Evolutionary conservation across 2,113 vertebrate species (phyloP).

Genomic region (Proterorhinus semilunaris): DNA sequence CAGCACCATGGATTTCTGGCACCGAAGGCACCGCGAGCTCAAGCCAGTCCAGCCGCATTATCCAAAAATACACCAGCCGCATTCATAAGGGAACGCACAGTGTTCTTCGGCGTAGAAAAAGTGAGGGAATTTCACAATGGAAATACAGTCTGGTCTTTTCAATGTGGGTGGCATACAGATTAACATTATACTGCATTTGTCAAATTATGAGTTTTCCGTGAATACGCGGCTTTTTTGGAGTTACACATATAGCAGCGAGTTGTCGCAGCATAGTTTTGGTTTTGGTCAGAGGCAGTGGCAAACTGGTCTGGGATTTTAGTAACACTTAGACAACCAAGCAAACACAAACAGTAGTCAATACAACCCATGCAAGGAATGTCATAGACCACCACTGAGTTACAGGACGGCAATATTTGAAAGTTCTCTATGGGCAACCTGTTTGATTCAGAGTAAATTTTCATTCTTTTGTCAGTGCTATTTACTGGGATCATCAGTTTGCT

Average conservation of each 20-base stretch:
- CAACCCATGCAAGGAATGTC: not conserved
- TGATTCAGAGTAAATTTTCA: no score
- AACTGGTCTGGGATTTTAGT: constrained; percentile 9
- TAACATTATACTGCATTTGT: constrained; percentile 8
- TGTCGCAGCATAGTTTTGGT: constrained; percentile 6
- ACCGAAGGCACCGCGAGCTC: constrained; percentile 53
- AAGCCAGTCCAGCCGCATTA: constrained; percentile 53
- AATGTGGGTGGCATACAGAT: constrained; percentile 9
- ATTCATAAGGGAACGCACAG: constrained; percentile 41
- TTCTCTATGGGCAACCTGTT: not conserved
- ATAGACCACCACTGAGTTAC: not conserved
- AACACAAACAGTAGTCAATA: constrained; percentile 5
- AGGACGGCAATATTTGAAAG: not conserved
- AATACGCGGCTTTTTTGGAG: not conserved
- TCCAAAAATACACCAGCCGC: constrained; percentile 56
- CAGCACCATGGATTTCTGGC: constrained; percentile 59
- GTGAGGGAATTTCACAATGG: constrained; percentile 24
- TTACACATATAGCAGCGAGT: constrained; percentile 3
- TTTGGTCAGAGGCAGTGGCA: constrained; percentile 1
- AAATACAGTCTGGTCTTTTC: constrained; percentile 5
- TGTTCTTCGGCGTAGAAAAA: constrained; percentile 7
- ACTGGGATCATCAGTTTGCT: no score
- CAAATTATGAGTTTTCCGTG: constrained; percentile 3
- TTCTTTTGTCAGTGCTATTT: no score
- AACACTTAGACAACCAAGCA: constrained; percentile 6